Percentiles rank a stretch among this genome's conserved stretches.
phyloP scores from a whole-genome alignment of 1,140 invertebrate species.

The Pissodes strobi region DNA sequence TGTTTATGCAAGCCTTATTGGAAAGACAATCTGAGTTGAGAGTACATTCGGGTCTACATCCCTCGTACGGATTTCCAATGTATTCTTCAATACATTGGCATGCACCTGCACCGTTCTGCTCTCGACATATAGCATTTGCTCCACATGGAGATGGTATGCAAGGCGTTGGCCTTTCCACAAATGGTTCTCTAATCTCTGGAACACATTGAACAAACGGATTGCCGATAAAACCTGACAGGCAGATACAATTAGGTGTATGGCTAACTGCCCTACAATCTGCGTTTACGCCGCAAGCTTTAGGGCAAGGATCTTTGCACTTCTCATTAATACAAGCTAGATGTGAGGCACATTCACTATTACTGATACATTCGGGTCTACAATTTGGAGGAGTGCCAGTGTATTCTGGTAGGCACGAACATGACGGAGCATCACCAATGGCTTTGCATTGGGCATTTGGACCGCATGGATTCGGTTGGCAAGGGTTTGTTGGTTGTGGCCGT shows the following conservation, averaged over 20 bases:
- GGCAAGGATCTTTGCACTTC: slow-evolving; percentile 63
- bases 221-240: slow-evolving; percentile 59
- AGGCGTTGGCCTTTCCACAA: slow-evolving; percentile 57
- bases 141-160: slow-evolving; percentile 71
- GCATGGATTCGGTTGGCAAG: slow-evolving; percentile 78
- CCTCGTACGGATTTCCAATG: slow-evolving; percentile 74
- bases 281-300: slow-evolving; percentile 66
- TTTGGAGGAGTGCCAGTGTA: slow-evolving; percentile 74
- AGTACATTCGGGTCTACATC: slow-evolving; percentile 71
- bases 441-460: slow-evolving; percentile 76
- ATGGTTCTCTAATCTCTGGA: neutral
- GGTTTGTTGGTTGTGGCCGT: slow-evolving; percentile 55
- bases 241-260: slow-evolving; percentile 64
- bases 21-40: slow-evolving; percentile 68
- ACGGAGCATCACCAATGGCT: slow-evolving; percentile 63
- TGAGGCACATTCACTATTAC: slow-evolving; percentile 68
- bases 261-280: slow-evolving; percentile 62
- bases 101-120: slow-evolving; percentile 64
- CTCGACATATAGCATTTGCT: slow-evolving; percentile 68
- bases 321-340: slow-evolving; percentile 68
- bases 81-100: slow-evolving; percentile 72
- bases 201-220: slow-evolving; percentile 55
- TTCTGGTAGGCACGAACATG: slow-evolving; percentile 71
- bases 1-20: slow-evolving; percentile 64
- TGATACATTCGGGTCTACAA: slow-evolving; percentile 76